Conservation (phyloP, 2,888 invertebrate species). For the Conus canariensis region DNA sequence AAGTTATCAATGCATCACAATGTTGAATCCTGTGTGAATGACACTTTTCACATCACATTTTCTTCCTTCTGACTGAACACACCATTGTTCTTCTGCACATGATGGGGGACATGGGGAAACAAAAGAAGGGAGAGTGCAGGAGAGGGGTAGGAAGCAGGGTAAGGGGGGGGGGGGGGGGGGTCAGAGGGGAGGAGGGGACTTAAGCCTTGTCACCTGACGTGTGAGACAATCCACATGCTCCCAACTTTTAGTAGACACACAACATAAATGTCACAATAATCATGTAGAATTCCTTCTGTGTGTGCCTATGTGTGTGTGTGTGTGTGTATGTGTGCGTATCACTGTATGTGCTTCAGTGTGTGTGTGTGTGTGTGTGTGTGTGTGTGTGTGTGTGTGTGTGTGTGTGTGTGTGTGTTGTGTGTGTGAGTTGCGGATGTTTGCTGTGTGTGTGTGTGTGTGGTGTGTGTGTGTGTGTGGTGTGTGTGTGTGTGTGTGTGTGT, state of each 20-base stretch:
- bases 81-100: too few species aligned
- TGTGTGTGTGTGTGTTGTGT: neutral
- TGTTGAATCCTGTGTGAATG: too few species aligned
- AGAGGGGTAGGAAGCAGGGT: too few species aligned
- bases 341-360: neutral
- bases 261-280: neutral
- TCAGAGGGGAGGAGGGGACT: neutral
- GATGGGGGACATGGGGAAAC: too few species aligned
- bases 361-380: neutral
- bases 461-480: neutral
- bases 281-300: neutral
- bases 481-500: neutral
- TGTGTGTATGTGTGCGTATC: neutral
- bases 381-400: constrained; percentile 17
- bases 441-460: neutral
- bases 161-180: too few species aligned
- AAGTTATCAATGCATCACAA: too few species aligned
- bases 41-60: too few species aligned
- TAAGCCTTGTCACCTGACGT: neutral
- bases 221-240: neutral
- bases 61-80: too few species aligned
- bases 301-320: neutral
- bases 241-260: neutral
- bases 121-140: too few species aligned
- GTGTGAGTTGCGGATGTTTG: neutral